Evolutionary conservation across 2,797 vertebrate genomes (phyloP).

Genomic region (Peromyscus nudipes): DNA sequence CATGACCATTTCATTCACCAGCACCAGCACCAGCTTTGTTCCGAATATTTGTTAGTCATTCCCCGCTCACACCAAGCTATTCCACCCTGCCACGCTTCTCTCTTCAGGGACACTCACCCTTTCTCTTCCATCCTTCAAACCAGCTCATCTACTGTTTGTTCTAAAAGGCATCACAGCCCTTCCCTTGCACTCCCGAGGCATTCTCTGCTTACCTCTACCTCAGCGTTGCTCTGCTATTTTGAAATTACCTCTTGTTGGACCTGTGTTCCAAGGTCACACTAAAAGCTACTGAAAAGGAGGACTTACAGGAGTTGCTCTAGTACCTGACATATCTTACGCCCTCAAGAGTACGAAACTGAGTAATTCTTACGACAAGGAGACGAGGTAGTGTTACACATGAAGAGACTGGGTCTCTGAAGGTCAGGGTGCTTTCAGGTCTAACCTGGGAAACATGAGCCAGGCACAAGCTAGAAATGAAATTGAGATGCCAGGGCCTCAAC

Average conservation of each 20-base stretch:
- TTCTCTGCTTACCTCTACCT: not conserved
- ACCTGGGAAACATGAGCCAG: not conserved
- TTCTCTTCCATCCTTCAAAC: not conserved
- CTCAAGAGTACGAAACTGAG: not conserved
- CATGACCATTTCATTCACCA: not conserved
- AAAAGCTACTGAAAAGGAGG: conserved; percentile 16
- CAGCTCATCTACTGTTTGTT: not conserved
- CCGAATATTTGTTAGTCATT: not conserved
- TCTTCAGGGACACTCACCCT: not conserved
- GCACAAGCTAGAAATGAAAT: not conserved
- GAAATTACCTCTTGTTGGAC: not conserved
- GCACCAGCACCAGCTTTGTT: not conserved
- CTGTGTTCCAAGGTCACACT: not conserved
- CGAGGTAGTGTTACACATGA: not conserved
- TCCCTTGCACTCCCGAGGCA: not conserved
- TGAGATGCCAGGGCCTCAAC: too few relatives aligned
- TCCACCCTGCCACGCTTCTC: not conserved
- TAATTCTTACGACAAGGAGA: not conserved
- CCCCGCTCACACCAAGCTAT: not conserved
- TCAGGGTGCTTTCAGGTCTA: not conserved
- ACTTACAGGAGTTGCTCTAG: too few relatives aligned
- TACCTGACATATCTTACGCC: not conserved
- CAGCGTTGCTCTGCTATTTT: not conserved
- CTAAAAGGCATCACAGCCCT: not conserved
- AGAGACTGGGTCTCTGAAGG: not conserved